Base-by-base conservation (phyloP, 2,888 invertebrate genomes). In the Altica lythri region DNA sequence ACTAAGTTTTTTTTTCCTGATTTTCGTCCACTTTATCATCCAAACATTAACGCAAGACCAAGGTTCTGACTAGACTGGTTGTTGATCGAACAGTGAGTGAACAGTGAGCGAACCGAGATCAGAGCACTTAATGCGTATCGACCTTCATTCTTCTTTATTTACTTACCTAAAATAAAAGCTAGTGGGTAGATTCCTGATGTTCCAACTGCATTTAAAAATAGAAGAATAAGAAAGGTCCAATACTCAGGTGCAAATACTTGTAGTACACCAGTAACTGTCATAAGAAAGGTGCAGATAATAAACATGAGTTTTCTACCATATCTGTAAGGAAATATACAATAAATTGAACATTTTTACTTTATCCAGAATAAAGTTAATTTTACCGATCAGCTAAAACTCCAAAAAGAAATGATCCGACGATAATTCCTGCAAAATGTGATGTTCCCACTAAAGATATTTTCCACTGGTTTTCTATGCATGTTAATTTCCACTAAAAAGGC, bases 301-400 rank as follows among this genome's bases (percentile, higher is more conserved):
- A 85, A 84, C 13, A 84, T 75, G 16, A 76, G 63, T 71, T 84
- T 82, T 55, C 85, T 75, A 1, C 86, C 84, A 72, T 77, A 84
- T 63, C 84, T 84, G 68, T 37, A 67, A 60, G 6, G 13, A 2
- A 37, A 25, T 38, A 12, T 10, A 8, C 4, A 37, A n/a, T 18
- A 19, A 27, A 3, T 38, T 29, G 5, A 30, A 29, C 4, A 17
- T 9, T 32, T 38, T 38, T 14, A 17, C 3, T 30, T 22, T 32
- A 30, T 30, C n/a, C 30, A 34, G 16, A 17, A 29, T 2, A 32
- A 14, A 18, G 3, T 35, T 1, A 16, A 18, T 13, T 45, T 35
- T 72, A 84, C 83, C 78, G 80, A 72, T 86, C 85, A 2, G 85
- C 84, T 13, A 85, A 69, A 60, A 83, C 75, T 12, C 85, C 85